These are phyloP conservation scores for Ianthella basta DNA, from an alignment of 37 sponge, comb jelly and placozoan species.

Conservation along the genomic window DNA sequence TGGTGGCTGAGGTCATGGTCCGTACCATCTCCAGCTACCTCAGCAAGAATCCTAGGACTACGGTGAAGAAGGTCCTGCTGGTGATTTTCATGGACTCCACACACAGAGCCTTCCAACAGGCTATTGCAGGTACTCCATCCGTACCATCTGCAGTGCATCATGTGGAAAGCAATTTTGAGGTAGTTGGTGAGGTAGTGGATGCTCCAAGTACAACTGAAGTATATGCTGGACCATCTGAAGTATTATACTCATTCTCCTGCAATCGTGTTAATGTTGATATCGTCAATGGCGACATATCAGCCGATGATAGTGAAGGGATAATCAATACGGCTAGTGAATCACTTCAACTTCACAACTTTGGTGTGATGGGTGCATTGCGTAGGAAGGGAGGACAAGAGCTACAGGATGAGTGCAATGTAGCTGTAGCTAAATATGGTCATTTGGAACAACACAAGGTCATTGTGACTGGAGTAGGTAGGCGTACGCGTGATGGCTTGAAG, in stretches of 20 bases:
- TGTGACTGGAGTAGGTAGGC: background rate
- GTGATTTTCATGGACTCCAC: conserved; percentile 14
- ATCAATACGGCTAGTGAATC: background rate
- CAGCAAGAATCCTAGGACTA: background rate
- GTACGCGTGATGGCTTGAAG: background rate
- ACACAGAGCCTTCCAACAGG: background rate
- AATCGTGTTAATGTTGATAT: conserved; percentile 17
- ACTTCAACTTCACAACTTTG: background rate
- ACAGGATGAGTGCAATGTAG: conserved; percentile 1
- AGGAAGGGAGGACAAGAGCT: conserved; percentile 15
- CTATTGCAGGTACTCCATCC: background rate
- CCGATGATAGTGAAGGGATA: conserved; percentile 24
- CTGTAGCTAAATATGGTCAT: background rate
- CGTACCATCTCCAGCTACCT: background rate
- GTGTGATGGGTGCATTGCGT: conserved; percentile 19
- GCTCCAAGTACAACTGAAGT: background rate
- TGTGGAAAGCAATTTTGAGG: no score
- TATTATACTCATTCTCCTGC: background rate
- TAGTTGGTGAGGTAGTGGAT: background rate
- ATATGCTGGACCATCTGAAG: no score
- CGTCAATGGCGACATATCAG: conserved; percentile 24
- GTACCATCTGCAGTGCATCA: no score
- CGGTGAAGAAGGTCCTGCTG: conserved; percentile 10
- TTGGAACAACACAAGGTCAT: conserved; percentile 10
- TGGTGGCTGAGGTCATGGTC: conserved; percentile 26